phyloP scores from a whole-genome alignment of 2,888 invertebrate species.

The Andrena fulva region DNA sequence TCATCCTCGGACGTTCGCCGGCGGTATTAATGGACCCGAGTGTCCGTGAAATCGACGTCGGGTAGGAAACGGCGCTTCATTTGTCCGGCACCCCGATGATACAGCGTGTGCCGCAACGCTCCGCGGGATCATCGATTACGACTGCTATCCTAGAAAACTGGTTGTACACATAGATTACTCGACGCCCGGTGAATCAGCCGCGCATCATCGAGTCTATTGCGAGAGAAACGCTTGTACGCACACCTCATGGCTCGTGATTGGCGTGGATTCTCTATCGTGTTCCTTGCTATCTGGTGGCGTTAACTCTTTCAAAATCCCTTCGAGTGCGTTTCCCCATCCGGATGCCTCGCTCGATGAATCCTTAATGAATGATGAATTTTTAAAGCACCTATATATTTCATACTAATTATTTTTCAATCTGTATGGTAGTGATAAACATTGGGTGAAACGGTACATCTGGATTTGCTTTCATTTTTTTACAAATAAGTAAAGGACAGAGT shows the following conservation, averaged over 20 bases:
- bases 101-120: conserved; percentile 48
- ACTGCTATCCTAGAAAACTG: conserved; percentile 71
- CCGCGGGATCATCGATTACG: conserved; percentile 54
- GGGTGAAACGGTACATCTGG: no score
- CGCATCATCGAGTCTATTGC: conserved; percentile 36
- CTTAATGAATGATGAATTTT: no score
- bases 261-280: not conserved
- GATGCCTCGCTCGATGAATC: no score
- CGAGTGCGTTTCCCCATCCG: no score
- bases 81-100: conserved; percentile 38
- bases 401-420: no score
- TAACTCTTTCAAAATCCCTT: no score
- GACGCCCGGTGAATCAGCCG: conserved; percentile 61
- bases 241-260: not conserved
- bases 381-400: no score
- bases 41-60: conserved; percentile 51
- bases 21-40: conserved; percentile 50
- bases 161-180: conserved; percentile 37
- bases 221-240: not conserved
- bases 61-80: conserved; percentile 48
- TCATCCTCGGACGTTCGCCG: conserved; percentile 25
- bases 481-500: no score
- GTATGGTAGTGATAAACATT: no score
- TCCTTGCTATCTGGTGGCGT: not conserved
- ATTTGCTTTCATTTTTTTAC: no score